Evolutionary conservation across 2,797 vertebrate species (phyloP).

Genomic region (Cossypha heuglini): DNA sequence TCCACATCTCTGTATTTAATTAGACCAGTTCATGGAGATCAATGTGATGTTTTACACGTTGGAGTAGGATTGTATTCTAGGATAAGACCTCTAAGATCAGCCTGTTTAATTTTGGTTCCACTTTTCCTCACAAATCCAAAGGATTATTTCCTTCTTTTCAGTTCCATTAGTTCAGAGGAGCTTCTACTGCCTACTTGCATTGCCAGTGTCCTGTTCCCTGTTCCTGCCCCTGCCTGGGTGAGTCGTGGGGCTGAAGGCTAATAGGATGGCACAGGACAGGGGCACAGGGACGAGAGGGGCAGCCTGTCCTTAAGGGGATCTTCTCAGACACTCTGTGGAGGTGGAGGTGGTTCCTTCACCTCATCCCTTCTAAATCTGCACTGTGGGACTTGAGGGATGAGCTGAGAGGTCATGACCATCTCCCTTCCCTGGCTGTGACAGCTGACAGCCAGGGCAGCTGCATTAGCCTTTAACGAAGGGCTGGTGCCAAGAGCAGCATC

Average conservation of each 20-base stretch:
- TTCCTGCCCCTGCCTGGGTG: background rate
- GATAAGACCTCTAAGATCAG: background rate
- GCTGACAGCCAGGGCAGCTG: background rate
- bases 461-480: background rate
- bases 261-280: background rate
- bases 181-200: background rate
- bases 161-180: background rate
- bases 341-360: background rate
- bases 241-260: fast-evolving
- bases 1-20: background rate
- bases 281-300: background rate
- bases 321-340: fast-evolving
- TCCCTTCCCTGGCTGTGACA: background rate
- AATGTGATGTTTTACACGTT: background rate
- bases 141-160: background rate
- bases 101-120: background rate
- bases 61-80: background rate
- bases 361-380: background rate
- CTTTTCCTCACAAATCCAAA: background rate
- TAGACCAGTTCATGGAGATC: background rate
- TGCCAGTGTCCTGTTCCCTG: background rate
- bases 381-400: background rate
- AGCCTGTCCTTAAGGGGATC: fast-evolving
- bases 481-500: background rate
- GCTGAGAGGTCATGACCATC: background rate